Conservation (phyloP, 2,797 vertebrate species). For the Taeniopygia guttata region DNA sequence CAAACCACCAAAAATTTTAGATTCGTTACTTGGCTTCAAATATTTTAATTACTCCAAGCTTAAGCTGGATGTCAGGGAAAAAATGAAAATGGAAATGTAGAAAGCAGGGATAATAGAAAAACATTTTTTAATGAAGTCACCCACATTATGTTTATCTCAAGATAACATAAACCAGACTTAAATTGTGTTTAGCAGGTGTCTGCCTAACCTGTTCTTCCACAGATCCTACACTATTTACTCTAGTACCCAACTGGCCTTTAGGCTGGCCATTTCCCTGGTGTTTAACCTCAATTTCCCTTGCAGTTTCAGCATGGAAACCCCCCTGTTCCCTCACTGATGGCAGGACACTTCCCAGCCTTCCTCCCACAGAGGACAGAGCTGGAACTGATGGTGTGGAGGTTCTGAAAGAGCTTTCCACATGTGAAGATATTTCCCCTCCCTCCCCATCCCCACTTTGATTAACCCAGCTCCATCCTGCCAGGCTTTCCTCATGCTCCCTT, state of each 20-base stretch:
- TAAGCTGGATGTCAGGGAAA: neutral
- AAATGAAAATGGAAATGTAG: fast-evolving
- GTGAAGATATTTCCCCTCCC: neutral
- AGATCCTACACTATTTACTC: neutral
- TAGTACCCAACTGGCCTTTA: neutral
- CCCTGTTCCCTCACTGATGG: neutral
- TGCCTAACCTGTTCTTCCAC: neutral
- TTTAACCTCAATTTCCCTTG: neutral
- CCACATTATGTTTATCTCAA: neutral
- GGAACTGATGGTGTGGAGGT: neutral
- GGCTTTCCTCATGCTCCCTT: neutral
- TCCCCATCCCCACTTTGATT: fast-evolving
- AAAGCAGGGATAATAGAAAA: neutral
- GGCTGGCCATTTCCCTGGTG: no score
- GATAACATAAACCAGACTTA: neutral
- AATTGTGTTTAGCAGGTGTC: neutral
- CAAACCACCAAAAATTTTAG: neutral
- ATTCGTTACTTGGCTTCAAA: neutral
- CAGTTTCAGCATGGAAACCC: neutral
- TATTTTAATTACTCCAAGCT: neutral
- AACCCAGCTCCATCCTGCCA: neutral
- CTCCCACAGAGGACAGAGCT: neutral
- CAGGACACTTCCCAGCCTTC: neutral
- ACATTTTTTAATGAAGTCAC: neutral
- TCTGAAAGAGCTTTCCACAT: fast-evolving